These are phyloP conservation scores for Bombus superbus DNA, from an alignment of 1,140 invertebrate species.

Conservation along the genomic window DNA sequence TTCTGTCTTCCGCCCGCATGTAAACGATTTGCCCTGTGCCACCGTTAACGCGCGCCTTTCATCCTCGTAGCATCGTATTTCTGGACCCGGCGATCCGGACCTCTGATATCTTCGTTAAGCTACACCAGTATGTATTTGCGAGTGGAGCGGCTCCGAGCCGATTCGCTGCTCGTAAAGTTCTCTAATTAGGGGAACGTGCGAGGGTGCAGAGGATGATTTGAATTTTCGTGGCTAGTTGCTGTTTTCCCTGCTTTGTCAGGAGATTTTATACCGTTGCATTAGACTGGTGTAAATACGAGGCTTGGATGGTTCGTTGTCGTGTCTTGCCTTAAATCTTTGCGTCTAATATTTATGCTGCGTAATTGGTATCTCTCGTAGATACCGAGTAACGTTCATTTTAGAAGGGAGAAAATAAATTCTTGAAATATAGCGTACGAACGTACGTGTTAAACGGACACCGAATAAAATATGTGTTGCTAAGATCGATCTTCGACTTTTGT, in stretches of 20 bases:
- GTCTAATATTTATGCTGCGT: background rate
- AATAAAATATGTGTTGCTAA: no score
- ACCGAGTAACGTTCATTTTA: background rate
- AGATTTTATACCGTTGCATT: background rate
- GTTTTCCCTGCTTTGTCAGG: background rate
- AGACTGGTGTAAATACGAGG: background rate
- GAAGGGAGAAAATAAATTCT: no score
- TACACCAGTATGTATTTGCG: background rate
- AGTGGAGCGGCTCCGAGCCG: background rate
- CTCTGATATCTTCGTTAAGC: constrained; percentile 28
- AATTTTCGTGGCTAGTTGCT: background rate
- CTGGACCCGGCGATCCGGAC: background rate
- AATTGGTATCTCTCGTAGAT: background rate
- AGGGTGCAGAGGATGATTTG: background rate
- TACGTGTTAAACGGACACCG: no score
- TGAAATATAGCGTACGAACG: no score
- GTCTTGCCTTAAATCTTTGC: background rate
- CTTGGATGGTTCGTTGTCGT: background rate
- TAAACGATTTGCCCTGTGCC: background rate
- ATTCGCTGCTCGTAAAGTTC: background rate
- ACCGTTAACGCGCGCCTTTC: background rate
- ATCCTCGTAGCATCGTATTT: background rate
- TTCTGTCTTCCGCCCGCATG: constrained; percentile 32
- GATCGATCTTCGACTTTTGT: no score
- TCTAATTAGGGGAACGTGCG: constrained; percentile 8